phyloP scores from a whole-genome alignment of 2,113 vertebrate genomes.

The Neofelis nebulosa region DNA sequence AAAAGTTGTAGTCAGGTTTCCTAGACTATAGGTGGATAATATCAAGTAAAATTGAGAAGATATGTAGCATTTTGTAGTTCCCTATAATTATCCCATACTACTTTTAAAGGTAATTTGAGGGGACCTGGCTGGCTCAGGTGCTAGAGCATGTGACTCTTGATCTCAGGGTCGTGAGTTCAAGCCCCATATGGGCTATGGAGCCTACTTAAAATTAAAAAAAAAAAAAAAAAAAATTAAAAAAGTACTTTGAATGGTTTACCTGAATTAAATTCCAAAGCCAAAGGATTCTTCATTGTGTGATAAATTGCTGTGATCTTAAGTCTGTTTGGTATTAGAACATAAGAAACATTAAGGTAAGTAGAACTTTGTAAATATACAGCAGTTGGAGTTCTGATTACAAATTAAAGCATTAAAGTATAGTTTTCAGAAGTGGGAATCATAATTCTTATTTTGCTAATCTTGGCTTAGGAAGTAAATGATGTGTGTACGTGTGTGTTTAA shows the following conservation, averaged over 20 bases:
- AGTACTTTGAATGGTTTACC: slow-evolving; percentile 19
- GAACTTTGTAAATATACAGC: slow-evolving; percentile 26
- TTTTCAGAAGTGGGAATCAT: slow-evolving; percentile 1
- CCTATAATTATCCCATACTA: background rate
- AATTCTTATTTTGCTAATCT: background rate
- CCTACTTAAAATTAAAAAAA: background rate
- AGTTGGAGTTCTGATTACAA: slow-evolving; percentile 20
- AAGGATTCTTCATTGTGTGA: background rate
- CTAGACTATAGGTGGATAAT: slow-evolving; percentile 1
- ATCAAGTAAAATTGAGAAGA: slow-evolving; percentile 28
- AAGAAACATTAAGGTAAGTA: slow-evolving; percentile 12
- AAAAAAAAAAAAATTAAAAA: background rate
- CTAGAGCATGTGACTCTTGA: background rate
- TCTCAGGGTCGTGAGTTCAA: background rate
- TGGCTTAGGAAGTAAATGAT: slow-evolving; percentile 21
- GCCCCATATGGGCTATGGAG: background rate
- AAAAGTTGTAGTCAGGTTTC: slow-evolving; percentile 29
- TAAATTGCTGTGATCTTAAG: background rate
- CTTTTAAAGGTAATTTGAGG: slow-evolving; percentile 33
- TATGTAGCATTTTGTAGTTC: background rate
- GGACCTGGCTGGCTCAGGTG: background rate
- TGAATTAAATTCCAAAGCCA: slow-evolving; percentile 22
- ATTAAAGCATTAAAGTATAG: background rate
- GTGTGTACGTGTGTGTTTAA: background rate
- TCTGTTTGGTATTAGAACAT: slow-evolving; percentile 9